Base-by-base conservation (phyloP, 2,113 vertebrate species). In the Carassius auratus region DNA sequence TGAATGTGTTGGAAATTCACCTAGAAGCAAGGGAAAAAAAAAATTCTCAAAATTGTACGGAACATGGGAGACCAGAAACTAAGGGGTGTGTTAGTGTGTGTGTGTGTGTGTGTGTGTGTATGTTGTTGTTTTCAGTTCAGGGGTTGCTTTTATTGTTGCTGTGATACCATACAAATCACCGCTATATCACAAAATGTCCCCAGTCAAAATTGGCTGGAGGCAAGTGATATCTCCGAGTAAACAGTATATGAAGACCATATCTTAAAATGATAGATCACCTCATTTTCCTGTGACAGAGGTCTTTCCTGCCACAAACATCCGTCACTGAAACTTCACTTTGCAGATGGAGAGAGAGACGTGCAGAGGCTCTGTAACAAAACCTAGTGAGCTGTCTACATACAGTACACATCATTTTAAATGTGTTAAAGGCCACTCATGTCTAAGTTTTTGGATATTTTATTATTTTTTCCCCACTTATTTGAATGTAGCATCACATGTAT, bases 171-270 rank as follows among this genome's bases (percentile, higher is more conserved):
- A 97, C 96, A 97, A 97, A 97, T 97, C 96, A 97, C 96, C 95
- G 96, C 96, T 96, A 97, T 97, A 97, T 97, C 96, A 96, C 96
- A 96, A 94, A 97, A 96, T 97, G 96, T 97, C 96, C 96, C 94
- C 96, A 95, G 96, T 97, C 96, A 97, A 96, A 97, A 97, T 96
- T 97, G 96, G 96, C 96, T 97, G 94, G 95, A 97, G 96, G 96
- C 96, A 95, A 97, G 96, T 96, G 96, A 96, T 97, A 96, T 97
- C 96, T 97, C 93, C 94, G 95, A 96, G 96, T 97, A 97, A 97
- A 97, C 96, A 97, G 95, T 97, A 96, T 97, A 97, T 97, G 96
- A 97, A 97, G 96, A 97, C 96, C 96, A 97, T 97, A 97, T 97
- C 96, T 97, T 97, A 97, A 96, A 96, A 97, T 97, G 96, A 97